Conservation (phyloP, 2,888 invertebrate species). For the Orchesellides sinensis region DNA sequence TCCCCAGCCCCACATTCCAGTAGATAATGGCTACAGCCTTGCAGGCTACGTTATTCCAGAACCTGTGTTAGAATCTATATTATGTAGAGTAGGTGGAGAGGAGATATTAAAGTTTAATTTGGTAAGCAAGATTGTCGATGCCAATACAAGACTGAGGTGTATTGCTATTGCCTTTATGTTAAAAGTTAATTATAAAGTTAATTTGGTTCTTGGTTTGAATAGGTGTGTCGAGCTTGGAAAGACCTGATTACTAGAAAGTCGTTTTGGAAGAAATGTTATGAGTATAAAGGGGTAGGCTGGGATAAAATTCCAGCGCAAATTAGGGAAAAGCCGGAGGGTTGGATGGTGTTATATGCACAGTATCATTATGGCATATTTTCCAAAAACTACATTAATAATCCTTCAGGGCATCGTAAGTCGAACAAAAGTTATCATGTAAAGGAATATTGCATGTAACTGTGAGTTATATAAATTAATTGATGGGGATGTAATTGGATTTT, state of each 20-base stretch:
- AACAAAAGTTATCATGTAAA: background rate
- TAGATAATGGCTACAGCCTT: slow-evolving; percentile 51
- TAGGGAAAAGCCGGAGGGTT: slow-evolving; percentile 50
- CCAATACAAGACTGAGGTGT: background rate
- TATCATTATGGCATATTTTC: slow-evolving; percentile 29
- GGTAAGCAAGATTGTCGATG: slow-evolving; percentile 26
- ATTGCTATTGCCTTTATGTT: no score
- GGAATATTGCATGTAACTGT: no score
- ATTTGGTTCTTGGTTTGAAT: background rate
- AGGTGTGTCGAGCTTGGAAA: slow-evolving; percentile 67
- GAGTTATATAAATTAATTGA: no score
- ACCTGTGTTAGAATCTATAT: slow-evolving; percentile 58
- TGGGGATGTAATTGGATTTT: background rate
- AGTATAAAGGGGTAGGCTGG: slow-evolving; percentile 33
- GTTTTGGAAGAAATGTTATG: slow-evolving; percentile 64
- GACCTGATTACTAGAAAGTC: slow-evolving; percentile 62
- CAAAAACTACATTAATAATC: slow-evolving; percentile 61
- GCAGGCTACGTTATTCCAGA: slow-evolving; percentile 51
- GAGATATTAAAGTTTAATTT: slow-evolving; percentile 60
- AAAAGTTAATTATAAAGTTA: background rate
- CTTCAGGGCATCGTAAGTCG: slow-evolving; percentile 59
- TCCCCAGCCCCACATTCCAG: slow-evolving; percentile 2
- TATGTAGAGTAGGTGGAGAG: slow-evolving; percentile 31
- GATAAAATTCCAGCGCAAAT: slow-evolving; percentile 44
- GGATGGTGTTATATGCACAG: slow-evolving; percentile 62